Base-by-base conservation (phyloP, 1,140 invertebrate species). In the Calosoma granatense region DNA sequence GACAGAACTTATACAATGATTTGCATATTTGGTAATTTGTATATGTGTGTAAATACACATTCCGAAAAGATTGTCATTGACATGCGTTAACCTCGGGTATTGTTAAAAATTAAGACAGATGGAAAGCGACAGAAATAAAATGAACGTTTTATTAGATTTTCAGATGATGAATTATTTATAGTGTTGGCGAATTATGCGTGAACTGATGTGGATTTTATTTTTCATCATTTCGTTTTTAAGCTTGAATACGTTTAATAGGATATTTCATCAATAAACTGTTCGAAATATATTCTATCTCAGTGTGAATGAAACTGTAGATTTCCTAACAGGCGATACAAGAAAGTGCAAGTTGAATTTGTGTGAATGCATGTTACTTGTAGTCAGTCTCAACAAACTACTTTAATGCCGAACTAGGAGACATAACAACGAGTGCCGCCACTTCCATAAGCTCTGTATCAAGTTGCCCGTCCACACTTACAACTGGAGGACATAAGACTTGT, bases 51-150 rank as follows among this genome's bases (percentile, higher is more conserved):
- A 47, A 4, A 12, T 9, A 47, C 9, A 47, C 6, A 47, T 47
- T 47, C 41, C 41, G 41, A 47, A 47, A 36, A 47, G 9, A 47
- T 47, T 47, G 41, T 47, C 41, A 47, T 47, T 47, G 41, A 47
- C 41, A 47, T 47, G 6, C 15, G 41, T 47, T 47, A 47, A 47
- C 41, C 41, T 47, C 6, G 17, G 15, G 41, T 3, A 47, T 47
- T 47, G 41, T 47, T 17, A 17, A 47, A 47, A 11, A 47, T 47
- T 47, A 47, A 47, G 41, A 47, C 17, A 47, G 17, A 47, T 47
- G 41, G 17, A 47, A 47, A 12, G 41, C 26, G 26, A 36, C 26
- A n/a, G 6, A n/a, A 36, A 36, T 47, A 47, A 11, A 17, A 47
- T 47, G 41, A 12, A 17, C 3, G 41, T 47, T 6, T 47, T 47